phyloP scores from a whole-genome alignment of 2,797 vertebrate species.

The Hoplostethus mediterraneus region DNA sequence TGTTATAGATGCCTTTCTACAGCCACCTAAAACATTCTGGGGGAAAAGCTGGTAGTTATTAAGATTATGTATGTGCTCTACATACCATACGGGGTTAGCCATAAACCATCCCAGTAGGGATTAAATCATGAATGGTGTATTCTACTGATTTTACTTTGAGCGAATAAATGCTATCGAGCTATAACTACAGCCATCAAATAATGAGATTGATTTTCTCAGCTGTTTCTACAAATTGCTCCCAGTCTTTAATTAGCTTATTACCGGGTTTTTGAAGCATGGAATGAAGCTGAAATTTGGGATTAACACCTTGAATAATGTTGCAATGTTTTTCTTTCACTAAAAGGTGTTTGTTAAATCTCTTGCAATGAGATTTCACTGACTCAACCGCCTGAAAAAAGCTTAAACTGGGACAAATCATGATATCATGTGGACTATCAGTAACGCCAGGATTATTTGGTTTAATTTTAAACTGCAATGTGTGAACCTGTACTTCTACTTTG shows the following conservation, averaged over 20 bases:
- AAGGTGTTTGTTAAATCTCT: conserved; percentile 5
- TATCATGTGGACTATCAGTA: not conserved
- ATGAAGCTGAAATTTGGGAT: not conserved
- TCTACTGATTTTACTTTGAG: too few species aligned
- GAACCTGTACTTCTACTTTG: not conserved
- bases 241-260: conserved; percentile 24
- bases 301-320: conserved; percentile 9
- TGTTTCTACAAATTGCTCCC: conserved; percentile 16
- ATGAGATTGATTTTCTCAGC: conserved; percentile 10
- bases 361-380: not conserved
- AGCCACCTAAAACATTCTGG: too few species aligned
- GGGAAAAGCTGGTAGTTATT: too few species aligned
- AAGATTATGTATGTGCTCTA: too few species aligned
- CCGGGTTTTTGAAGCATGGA: conserved; percentile 8
- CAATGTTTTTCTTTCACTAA: conserved; percentile 3
- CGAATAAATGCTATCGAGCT: not conserved
- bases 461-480: not conserved
- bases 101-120: too few species aligned
- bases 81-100: not conserved
- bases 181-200: conserved; percentile 6
- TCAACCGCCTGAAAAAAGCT: not conserved
- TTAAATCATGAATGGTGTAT: not conserved
- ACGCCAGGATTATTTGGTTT: not conserved
- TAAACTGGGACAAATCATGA: not conserved
- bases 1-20: too few species aligned